Evolutionary conservation across 2,113 vertebrate genomes (phyloP), one percentile per base, ranked within the genome.

Genomic region (Coregonus clupeaformis): DNA sequence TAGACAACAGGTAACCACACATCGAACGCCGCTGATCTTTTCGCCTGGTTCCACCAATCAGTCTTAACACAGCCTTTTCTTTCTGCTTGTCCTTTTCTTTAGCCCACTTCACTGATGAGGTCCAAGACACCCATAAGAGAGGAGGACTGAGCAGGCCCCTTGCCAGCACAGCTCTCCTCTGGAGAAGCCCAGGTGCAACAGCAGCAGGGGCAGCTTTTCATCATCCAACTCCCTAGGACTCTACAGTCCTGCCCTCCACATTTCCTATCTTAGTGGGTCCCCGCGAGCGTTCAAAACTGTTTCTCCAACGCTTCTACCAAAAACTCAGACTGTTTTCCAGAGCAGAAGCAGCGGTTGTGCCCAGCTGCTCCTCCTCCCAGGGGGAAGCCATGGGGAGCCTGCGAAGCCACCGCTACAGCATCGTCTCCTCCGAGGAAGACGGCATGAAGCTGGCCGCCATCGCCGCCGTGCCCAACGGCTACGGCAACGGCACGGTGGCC

Each of bases 301-400:
- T 98, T 98, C 96, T 98, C 94, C 96, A 96, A 97, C 96, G 95
- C 89, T 91, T 98, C 93, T 93, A 96, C 92, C 95, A 96, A 92
- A 99, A 97, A 97, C 95, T 97, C 78, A 96, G 95, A 98, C 96
- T 98, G 96, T 98, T 97, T 94, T 94, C 95, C 91, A 96, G 94
- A 96, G 96, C 96, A 93, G 96, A 97, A 91, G 52, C 27, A 18
- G 49, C 16, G 49, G 49, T 52, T 52, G 49, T 83, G 89, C 93
- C 85, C 95, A 94, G 90, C 92, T 18, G 49, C 16, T 52, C 49
- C 49, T 52, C 90, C 91, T 93, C 95, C 91, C 88, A 94, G 73
- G 87, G 88, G 81, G 95, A 94, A 93, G 94, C 88, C 68, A 98
- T 99, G 97, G 97, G 96, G 92, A 99, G 97, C 77, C 95, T 96